A percentile compares a stretch with the other conserved stretches of the same genome.
These are phyloP conservation scores for Aphis gossypii DNA, from an alignment of 1,140 invertebrate genomes.

Conservation along the genomic window DNA sequence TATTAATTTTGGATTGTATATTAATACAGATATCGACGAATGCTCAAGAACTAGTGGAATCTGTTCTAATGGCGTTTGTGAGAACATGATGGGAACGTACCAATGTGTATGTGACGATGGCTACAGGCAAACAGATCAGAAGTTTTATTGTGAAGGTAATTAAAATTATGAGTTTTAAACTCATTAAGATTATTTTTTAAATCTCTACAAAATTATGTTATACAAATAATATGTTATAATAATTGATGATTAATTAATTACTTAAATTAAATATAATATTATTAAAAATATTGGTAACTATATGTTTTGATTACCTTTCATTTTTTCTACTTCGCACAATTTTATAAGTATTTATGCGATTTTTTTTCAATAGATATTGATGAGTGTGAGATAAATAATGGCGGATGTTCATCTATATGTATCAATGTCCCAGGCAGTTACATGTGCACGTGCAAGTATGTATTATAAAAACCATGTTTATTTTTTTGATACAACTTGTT, in stretches of 20 bases:
- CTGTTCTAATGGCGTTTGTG: slow-evolving; percentile 84
- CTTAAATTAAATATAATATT: not conserved
- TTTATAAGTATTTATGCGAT: not conserved
- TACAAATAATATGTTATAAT: not conserved
- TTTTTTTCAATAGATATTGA: slow-evolving; percentile 68
- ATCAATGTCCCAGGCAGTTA: slow-evolving; percentile 70
- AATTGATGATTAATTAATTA: too few relatives aligned
- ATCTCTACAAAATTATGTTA: not conserved
- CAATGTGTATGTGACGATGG: slow-evolving; percentile 86
- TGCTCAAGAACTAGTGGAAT: slow-evolving; percentile 82
- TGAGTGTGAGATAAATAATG: slow-evolving; percentile 71
- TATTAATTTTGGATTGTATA: not conserved
- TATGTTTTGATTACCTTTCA: not conserved
- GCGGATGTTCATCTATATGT: slow-evolving; percentile 73
- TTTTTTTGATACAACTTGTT: not conserved
- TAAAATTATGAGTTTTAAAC: not conserved
- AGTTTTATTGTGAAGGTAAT: slow-evolving; percentile 70
- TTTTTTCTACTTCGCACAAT: not conserved
- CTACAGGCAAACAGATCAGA: slow-evolving; percentile 73
- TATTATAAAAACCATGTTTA: slow-evolving; percentile 20
- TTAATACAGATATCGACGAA: slow-evolving; percentile 69
- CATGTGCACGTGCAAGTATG: slow-evolving; percentile 67
- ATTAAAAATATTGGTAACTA: not conserved
- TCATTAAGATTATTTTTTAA: not conserved
- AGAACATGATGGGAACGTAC: slow-evolving; percentile 87